These are phyloP conservation scores for Hartigia nigra DNA, from an alignment of 2,888 invertebrate genomes.

Conservation along the genomic window DNA sequence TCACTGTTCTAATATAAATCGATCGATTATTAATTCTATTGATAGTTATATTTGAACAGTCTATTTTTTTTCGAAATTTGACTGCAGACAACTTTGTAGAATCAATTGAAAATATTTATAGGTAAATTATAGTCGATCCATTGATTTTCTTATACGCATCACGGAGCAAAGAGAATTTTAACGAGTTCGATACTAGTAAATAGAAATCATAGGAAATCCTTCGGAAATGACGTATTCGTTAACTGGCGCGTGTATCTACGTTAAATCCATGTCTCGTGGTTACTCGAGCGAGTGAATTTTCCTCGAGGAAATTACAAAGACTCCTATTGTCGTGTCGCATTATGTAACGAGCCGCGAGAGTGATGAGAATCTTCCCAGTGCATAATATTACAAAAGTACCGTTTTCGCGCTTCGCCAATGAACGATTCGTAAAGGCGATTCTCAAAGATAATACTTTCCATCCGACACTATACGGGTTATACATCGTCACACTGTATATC, in stretches of 20 bases:
- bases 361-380: conserved; percentile 51
- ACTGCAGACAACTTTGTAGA: background rate
- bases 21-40: background rate
- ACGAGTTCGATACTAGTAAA: background rate
- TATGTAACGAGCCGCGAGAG: conserved; percentile 35
- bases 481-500: background rate
- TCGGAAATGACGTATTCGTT: background rate
- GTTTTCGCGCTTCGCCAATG: background rate
- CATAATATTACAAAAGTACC: background rate
- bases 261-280: background rate
- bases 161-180: background rate
- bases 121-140: background rate
- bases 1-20: background rate
- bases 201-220: background rate
- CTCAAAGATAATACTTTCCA: background rate
- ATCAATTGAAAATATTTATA: background rate
- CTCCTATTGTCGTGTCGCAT: conserved; percentile 45
- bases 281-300: conserved; percentile 29
- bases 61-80: background rate
- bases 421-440: background rate
- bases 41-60: background rate
- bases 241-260: background rate
- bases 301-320: conserved; percentile 49
- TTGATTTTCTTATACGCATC: background rate
- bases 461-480: background rate